Conservation (phyloP, 2,113 vertebrate species). For the Naja naja region DNA sequence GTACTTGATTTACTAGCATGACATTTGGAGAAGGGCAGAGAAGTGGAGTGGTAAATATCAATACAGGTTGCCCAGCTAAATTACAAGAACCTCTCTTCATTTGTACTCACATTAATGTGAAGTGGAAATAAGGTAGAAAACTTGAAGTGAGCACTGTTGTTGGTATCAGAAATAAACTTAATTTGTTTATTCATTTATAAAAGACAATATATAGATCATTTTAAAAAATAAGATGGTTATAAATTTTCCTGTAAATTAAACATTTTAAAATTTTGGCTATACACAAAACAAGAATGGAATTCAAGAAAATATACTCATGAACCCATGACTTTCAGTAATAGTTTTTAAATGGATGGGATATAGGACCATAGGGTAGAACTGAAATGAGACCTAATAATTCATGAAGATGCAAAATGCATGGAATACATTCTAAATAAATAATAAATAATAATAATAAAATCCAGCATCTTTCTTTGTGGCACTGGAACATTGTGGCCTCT, state of each 20-base stretch:
- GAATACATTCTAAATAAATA: background rate
- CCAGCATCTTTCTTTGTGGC: background rate
- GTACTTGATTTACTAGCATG: constrained; percentile 49
- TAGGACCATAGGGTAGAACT: background rate
- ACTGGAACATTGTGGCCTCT: background rate
- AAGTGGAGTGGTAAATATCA: constrained; percentile 15
- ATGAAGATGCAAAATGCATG: background rate
- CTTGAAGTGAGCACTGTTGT: background rate
- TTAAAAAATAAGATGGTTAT: background rate
- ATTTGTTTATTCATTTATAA: background rate
- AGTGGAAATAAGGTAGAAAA: background rate
- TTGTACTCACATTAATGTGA: background rate
- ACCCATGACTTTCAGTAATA: background rate
- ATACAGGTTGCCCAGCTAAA: background rate
- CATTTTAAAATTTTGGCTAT: background rate
- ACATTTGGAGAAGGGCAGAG: background rate
- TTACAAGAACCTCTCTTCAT: background rate
- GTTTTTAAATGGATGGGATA: background rate
- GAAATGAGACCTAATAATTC: background rate
- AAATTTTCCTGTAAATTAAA: background rate
- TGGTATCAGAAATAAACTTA: background rate
- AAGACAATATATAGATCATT: background rate
- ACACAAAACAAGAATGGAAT: background rate
- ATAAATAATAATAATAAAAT: too few species aligned
- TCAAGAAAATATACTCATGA: background rate